Evolutionary conservation across 2,113 vertebrate genomes (phyloP).

Genomic region (Myiopsitta monachus): DNA sequence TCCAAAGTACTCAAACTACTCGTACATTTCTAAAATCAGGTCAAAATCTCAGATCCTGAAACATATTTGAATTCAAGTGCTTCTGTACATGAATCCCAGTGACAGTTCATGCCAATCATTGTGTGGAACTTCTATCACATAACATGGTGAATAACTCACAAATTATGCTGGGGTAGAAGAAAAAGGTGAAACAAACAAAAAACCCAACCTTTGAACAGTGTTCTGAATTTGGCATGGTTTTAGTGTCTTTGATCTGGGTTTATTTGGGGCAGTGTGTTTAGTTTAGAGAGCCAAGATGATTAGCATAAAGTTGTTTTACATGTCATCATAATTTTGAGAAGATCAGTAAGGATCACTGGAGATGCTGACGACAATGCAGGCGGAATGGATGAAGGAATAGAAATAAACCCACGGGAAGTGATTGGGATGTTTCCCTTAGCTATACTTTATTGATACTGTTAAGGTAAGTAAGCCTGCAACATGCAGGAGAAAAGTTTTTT

Average conservation of each 20-base stretch:
- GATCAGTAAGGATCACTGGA: not conserved
- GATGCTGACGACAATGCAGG: not conserved
- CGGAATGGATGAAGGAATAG: conserved; percentile 13
- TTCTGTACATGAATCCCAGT: not conserved
- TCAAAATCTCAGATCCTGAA: not conserved
- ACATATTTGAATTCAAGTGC: not conserved
- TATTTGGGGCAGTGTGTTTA: not conserved
- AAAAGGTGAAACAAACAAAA: not conserved
- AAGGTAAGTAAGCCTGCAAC: not conserved
- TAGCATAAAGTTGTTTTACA: not conserved
- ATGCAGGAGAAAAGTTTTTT: not conserved
- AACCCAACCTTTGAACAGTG: not conserved
- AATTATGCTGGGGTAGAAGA: not conserved
- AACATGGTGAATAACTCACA: not conserved
- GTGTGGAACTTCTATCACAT: not conserved
- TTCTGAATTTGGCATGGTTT: not conserved
- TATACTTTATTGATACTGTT: not conserved
- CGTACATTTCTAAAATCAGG: not conserved
- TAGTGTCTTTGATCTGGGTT: not conserved
- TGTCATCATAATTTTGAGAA: not conserved
- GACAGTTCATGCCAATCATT: not conserved
- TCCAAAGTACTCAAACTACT: not conserved
- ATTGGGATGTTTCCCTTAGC: not conserved
- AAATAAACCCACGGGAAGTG: not conserved
- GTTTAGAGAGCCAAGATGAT: not conserved